phyloP scores from a whole-genome alignment of 2,113 vertebrate species.

The Helogale parvula region DNA sequence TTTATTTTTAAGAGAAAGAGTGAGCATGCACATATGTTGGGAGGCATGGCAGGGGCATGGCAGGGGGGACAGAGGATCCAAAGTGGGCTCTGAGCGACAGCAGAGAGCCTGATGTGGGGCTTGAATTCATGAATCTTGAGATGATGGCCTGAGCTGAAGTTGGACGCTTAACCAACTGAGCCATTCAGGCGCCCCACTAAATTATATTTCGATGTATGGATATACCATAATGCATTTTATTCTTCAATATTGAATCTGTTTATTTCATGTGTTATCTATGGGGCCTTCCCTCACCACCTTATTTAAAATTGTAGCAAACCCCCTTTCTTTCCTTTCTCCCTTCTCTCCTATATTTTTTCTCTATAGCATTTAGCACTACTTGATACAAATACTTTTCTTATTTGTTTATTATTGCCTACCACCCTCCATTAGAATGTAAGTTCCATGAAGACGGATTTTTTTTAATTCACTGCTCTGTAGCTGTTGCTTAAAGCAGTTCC shows the following conservation, averaged over 20 bases:
- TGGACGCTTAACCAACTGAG: too few relatives aligned
- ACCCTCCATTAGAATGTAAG: conserved; percentile 7
- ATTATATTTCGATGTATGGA: not conserved
- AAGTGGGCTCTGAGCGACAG: too few relatives aligned
- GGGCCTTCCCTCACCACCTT: not conserved
- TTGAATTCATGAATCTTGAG: too few relatives aligned
- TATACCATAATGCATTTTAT: conserved; percentile 4
- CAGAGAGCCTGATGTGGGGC: too few relatives aligned
- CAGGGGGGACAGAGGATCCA: too few relatives aligned
- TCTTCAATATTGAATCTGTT: not conserved
- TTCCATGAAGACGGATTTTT: not conserved
- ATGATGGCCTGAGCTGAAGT: too few relatives aligned
- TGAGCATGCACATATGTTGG: too few relatives aligned
- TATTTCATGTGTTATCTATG: not conserved
- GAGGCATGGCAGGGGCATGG: too few relatives aligned
- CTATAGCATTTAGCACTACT: not conserved
- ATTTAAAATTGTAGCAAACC: not conserved
- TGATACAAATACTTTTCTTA: not conserved
- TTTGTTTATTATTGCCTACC: conserved; percentile 48
- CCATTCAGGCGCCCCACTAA: not conserved
- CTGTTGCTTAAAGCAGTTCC: not conserved
- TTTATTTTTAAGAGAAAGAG: too few relatives aligned
- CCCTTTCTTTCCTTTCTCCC: not conserved
- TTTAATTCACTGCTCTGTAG: not conserved
- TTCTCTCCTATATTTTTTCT: conserved; percentile 33